Evolutionary conservation across 2,888 invertebrate species (phyloP), one percentile per base, ranked within the genome.

Genomic region (Masnerella sp.): DNA sequence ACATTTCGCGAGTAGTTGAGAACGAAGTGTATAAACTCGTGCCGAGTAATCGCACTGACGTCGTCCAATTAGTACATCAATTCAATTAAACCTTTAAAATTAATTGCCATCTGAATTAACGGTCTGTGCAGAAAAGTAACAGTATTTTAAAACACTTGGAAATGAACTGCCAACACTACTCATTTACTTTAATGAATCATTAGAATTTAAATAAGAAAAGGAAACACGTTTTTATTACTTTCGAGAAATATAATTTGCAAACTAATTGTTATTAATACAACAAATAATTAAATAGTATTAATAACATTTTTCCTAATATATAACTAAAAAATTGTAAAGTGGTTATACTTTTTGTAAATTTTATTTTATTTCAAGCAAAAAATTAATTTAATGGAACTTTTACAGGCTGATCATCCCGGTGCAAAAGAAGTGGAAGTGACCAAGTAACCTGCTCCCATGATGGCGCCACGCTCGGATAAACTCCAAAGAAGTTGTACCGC

Each of bases 401-500:
- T 59, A 11, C 51, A 71, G 59, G 47, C 45, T 47, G 47, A 47
- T 5, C 30, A 17, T 12, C 7, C 20, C 30, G 5, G 22, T 18
- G 15, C 11, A 18, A 12, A 52, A 51, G 51, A 61, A 49, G 65
- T 54, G 65, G 74, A 76, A 74, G 62, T 85, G 85, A 85, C 85
- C 84, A 81, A 84, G 82, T 85, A 83, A 85, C 83, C 83, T 78
- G 79, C 77, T 79, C 79, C 73, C 69, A 77, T 56, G 69, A 75
- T 78, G 79, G 82, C 82, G 75, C 79, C 78, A 77, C 78, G 77
- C 79, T 74, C 74, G 78, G 74, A 77, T 73, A 78, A 79, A 75
- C 81, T 81, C 81, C 79, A 81, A 82, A 83, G 80, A 81, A 81
- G 81, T 77, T 79, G 77, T 83, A 84, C 83, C 83, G 83, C 84